Evolutionary conservation across 1,140 invertebrate genomes (phyloP), one percentile per base, ranked within the genome.

Genomic region (Apis cerana): DNA sequence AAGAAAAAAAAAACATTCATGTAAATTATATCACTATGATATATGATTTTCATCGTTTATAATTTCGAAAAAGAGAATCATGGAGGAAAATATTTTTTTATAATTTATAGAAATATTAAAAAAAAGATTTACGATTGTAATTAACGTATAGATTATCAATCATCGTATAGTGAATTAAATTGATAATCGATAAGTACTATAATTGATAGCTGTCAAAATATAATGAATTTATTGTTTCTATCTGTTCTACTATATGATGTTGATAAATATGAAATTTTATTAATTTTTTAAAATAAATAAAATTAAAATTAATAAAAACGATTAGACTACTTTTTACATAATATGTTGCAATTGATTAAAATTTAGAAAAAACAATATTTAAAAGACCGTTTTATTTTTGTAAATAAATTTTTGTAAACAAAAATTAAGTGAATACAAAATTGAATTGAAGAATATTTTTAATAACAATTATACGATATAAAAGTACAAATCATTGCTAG

Each of bases 151-250:
- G 50, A 48, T 19, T 50, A 54, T 10, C 27, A 48, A 13, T 4
- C 27, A 19, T n/a, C 2, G 13, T 13, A 56, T 58, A 77, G 48
- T 58, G 58, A 77, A 21, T 52, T 65, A 64, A 75, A 75, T 65
- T 8, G 15, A 13, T 54, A 77, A 77, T 52, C 52, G 1, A 9
- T 43, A 33, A 33, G 3, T 33, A 52, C 23, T 12, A 64, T 79
- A 79, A 79, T 79, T 71, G 52, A 11, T 61, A 61, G 56, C 21
- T 68, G 52, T 70, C 56, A 33, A n/a, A 4, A 3, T 13, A 11
- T 15, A 27, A 70, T 79, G n/a, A 70, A 79, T 71, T 79, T 71
- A 79, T 71, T 19, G 13, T 15, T 1, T 33, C 15, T 58, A 23
- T 70, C 76, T 27, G 8, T 43, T 33, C 23, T 43, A 21, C 1